phyloP scores from a whole-genome alignment of 2,888 invertebrate species.

The Drosophila merina region DNA sequence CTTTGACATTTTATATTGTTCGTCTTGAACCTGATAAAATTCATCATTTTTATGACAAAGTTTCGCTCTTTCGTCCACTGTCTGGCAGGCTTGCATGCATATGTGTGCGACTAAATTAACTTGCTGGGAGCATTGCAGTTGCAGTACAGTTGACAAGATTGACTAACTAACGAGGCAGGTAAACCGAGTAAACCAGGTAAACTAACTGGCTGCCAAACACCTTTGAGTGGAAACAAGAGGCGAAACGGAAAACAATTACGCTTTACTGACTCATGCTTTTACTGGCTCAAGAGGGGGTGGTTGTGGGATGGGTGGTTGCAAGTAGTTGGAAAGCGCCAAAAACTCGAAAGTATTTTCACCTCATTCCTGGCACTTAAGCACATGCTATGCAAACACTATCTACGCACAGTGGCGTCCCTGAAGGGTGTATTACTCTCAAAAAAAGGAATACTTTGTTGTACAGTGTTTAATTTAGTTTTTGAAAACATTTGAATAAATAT shows the following conservation, averaged over 20 bases:
- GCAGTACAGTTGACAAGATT: constrained; percentile 81
- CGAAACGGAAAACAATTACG: constrained; percentile 62
- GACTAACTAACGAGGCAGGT: constrained; percentile 68
- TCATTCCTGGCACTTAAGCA: constrained; percentile 48
- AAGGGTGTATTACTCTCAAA: neutral
- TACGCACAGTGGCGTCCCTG: neutral
- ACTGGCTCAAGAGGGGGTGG: constrained; percentile 20
- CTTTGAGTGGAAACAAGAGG: constrained; percentile 36
- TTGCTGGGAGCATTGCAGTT: constrained; percentile 38
- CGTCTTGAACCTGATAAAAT: neutral
- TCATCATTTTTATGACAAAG: neutral
- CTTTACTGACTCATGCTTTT: constrained; percentile 32
- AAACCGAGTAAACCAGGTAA: constrained; percentile 35
- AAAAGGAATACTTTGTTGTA: too few relatives aligned
- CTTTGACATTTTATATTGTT: neutral
- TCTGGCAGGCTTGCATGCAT: constrained; percentile 3
- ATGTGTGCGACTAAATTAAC: constrained; percentile 44
- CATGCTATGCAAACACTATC: constrained; percentile 14
- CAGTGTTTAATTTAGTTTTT: too few relatives aligned
- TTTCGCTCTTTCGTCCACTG: neutral
- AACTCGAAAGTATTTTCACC: constrained; percentile 60
- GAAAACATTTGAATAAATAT: too few relatives aligned
- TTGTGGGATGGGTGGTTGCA: neutral
- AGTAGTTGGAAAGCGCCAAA: constrained; percentile 10
- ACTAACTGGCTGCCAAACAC: constrained; percentile 47